Evolutionary conservation across 1,140 invertebrate genomes (phyloP).

Genomic region (Magallana ariakensis): DNA sequence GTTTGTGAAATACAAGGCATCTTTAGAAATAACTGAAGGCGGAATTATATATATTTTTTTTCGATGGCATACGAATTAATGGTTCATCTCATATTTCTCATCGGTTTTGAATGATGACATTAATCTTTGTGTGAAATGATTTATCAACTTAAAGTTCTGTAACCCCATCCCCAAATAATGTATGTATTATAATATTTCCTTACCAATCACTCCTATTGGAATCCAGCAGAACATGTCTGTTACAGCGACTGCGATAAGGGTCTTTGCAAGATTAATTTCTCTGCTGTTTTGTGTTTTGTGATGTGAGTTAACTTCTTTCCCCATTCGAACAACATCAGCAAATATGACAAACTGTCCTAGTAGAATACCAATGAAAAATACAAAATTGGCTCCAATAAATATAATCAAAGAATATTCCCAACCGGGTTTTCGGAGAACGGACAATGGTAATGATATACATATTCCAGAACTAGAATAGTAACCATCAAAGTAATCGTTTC

Average conservation of each 20-base stretch:
- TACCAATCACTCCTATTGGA: conserved; percentile 11
- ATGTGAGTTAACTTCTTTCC: neutral
- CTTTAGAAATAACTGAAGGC: too few relatives aligned
- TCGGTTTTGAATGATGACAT: too few relatives aligned
- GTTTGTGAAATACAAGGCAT: too few relatives aligned
- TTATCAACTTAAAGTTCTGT: too few relatives aligned
- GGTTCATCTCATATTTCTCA: too few relatives aligned
- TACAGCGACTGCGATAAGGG: neutral
- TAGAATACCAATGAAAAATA: neutral
- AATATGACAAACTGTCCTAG: conserved; percentile 14
- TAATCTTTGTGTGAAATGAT: too few relatives aligned
- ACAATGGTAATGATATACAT: conserved; percentile 12
- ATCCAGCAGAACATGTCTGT: conserved; percentile 30
- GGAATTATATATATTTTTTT: too few relatives aligned
- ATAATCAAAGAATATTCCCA: conserved; percentile 29
- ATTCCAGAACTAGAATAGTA: conserved; percentile 18
- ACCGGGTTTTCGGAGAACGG: neutral
- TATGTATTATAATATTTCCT: neutral
- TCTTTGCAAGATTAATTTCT: neutral
- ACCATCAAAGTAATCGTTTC: neutral
- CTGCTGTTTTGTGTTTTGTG: neutral
- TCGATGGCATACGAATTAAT: too few relatives aligned
- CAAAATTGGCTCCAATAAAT: conserved; percentile 17
- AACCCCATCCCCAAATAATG: too few relatives aligned
- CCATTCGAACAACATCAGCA: conserved; percentile 13